Conservation (phyloP, 2,888 invertebrate genomes). For the Napeogenes inachia region DNA sequence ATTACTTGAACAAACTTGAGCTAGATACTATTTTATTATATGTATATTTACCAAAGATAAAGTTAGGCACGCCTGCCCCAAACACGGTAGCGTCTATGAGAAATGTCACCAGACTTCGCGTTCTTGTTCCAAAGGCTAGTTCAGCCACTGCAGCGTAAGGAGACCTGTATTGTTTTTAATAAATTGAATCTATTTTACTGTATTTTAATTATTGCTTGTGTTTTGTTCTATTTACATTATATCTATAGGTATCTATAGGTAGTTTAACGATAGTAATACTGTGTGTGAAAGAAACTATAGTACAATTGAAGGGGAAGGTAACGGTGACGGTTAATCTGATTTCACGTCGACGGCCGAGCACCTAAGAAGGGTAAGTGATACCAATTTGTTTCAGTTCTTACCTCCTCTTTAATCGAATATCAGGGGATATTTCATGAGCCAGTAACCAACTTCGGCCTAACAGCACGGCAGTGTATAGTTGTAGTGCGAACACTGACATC, state of each 20-base stretch:
- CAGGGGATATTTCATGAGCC: constrained; percentile 83
- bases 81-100: constrained; percentile 86
- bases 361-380: background rate
- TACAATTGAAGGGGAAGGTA: too few species aligned
- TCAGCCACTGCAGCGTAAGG: constrained; percentile 92
- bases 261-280: too few species aligned
- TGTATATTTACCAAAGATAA: constrained; percentile 81
- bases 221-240: too few species aligned
- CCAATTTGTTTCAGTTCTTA: constrained; percentile 25
- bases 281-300: too few species aligned
- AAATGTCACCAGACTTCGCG: constrained; percentile 80
- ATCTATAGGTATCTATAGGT: too few species aligned
- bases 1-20: too few species aligned
- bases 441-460: constrained; percentile 90
- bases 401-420: constrained; percentile 79
- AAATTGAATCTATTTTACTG: background rate
- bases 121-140: constrained; percentile 82
- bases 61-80: constrained; percentile 86
- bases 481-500: constrained; percentile 80
- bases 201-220: background rate
- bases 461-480: constrained; percentile 88
- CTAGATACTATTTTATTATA: too few species aligned
- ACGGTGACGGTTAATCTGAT: too few species aligned
- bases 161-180: constrained; percentile 68
- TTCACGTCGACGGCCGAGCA: too few species aligned